These are phyloP conservation scores for Meliscaeva auricollis DNA, from an alignment of 2,888 invertebrate genomes.

Conservation along the genomic window DNA sequence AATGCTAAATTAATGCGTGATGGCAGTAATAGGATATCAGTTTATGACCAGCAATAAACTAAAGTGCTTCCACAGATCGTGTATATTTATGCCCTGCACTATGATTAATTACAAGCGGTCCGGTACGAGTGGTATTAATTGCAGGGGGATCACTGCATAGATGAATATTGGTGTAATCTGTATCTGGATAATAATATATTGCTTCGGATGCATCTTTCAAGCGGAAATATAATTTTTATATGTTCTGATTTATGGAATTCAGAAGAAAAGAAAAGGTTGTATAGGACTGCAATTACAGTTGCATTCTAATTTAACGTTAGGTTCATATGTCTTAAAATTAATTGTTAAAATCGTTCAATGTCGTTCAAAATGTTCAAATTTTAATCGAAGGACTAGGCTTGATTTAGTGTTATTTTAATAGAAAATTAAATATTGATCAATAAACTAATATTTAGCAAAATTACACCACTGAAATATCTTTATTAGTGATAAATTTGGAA, in stretches of 20 bases:
- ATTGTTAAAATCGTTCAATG: no score
- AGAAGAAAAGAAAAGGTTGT: no score
- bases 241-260: constrained; percentile 26
- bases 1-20: constrained; percentile 70
- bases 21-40: constrained; percentile 74
- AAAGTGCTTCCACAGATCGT: constrained; percentile 71
- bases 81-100: constrained; percentile 61
- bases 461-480: no score
- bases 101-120: constrained; percentile 67
- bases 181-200: constrained; percentile 64
- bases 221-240: constrained; percentile 54
- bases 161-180: constrained; percentile 43
- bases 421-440: no score
- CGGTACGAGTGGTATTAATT: constrained; percentile 61
- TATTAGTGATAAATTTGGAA: no score
- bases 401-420: no score
- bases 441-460: no score
- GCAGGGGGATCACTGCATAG: constrained; percentile 16
- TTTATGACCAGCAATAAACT: constrained; percentile 74
- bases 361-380: no score
- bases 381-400: no score
- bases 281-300: constrained; percentile 7
- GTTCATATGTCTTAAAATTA: no score
- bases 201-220: constrained; percentile 49
- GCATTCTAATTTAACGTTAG: no score